Evolutionary conservation across 2,888 invertebrate species (phyloP), one percentile per base, ranked within the genome.

Genomic region (Tuta absoluta): DNA sequence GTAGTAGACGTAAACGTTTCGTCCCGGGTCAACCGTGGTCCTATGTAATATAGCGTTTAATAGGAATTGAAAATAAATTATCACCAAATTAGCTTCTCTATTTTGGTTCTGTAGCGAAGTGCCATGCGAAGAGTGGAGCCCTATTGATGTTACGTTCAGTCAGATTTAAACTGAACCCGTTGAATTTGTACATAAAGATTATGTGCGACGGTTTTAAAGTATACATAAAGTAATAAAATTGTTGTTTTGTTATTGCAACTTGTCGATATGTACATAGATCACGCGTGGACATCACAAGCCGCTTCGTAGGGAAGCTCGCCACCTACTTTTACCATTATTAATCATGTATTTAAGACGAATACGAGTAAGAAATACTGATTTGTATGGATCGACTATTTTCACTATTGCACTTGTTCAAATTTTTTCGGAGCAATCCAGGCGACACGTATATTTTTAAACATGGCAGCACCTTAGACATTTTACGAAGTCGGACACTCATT

Each of bases 221-320:
- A 83, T 82, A 85, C 79, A 80, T 82, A 75, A 76, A 77, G 74
- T 74, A 75, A 65, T 68, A 69, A 45, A 70, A 82, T 82, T 78
- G 84, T 87, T 86, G 83, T 86, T 88, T 87, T 85, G 87, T 89
- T 89, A 86, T 86, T 81, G 87, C 88, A 82, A 84, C 80, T 80
- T 84, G 85, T 87, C 88, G 77, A 84, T 82, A 81, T 89, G 89
- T 91, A 89, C 78, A 88, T 89, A 89, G 78, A 77, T 74, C 79
- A 81, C 78, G 85, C 83, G 80, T 80, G 84, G 76, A 79, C 75
- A 78, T 75, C 80, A 76, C 78, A 72, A 71, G 76, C 74, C 77
- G 82, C 80, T 85, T 79, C 69, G 77, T 83, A 82, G 81, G 81
- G 77, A 79, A 71, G 72, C 76, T 79, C 76, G 74, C 74, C 74